Base-by-base conservation (phyloP, 1,140 invertebrate species). In the Micrasema minimum region DNA sequence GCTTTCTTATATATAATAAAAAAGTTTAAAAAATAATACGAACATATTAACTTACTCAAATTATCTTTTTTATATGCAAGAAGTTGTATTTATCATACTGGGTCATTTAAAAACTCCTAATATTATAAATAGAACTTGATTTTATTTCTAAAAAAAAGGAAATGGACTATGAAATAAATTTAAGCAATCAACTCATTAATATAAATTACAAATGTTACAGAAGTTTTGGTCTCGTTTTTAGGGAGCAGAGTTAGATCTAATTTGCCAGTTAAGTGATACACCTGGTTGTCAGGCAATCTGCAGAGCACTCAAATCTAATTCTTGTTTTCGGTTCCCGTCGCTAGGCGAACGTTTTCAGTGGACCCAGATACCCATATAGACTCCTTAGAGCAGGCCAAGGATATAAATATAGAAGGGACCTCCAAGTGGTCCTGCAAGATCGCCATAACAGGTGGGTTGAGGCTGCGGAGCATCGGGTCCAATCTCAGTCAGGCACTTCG, bases 351-450 rank as follows among this genome's bases (percentile, higher is more conserved):
- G 85, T 97, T 98, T 92, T 90, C 90, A 90, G 93, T 98, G 89
- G 96, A 98, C 87, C 95, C 96, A 85, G 96, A 98, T 87, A 97
- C 95, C 84, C 97, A 99, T 89, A 95, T 96, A 88, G 97, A 98
- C 89, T 95, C 95, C 85, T 91, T 99, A 87, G 96, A 98, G 88
- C 93, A 96, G 85, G 96, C 97, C 77, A 96, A 99, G 88, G 90
- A 92, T 87, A 92, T 93, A 86, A 97, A 99, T 86, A 93, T 99
- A 82, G 98, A 99, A 88, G 98, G 98, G 85, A 99, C 96, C 79
- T 98, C 96, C 81, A 99, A 99, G 88, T 99, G 97, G 97, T 98
- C 96, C 85, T 98, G 96, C 89, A 99, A 99, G 91, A 97, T 99
- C 88, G 96, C 96, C 81, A 95, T 97, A 81, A 97, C 96, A 96